phyloP scores from a whole-genome alignment of 2,113 vertebrate genomes.

The Lampris megalopsis region DNA sequence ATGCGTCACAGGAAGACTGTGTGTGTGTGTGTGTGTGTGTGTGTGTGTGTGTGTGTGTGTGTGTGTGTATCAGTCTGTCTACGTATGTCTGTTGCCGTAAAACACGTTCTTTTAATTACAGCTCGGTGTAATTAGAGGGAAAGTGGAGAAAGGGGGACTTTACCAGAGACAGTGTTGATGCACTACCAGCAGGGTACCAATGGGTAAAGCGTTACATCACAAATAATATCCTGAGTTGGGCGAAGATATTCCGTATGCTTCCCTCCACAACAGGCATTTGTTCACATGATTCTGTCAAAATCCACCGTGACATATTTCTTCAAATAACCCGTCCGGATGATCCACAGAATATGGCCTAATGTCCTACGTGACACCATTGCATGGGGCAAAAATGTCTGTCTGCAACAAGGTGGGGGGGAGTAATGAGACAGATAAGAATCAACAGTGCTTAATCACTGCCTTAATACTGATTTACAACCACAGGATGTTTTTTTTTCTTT shows the following conservation, averaged over 20 bases:
- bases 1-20: no score
- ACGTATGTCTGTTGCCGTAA: constrained; percentile 35
- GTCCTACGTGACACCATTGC: no score
- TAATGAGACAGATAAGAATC: no score
- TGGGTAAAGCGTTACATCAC: background rate
- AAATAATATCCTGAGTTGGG: background rate
- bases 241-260: background rate
- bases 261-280: no score
- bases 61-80: constrained; percentile 14
- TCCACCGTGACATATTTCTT: background rate
- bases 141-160: constrained; percentile 29
- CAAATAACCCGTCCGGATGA: background rate
- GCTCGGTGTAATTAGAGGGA: constrained; percentile 29
- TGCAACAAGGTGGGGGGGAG: no score
- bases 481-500: no score
- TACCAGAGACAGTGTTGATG: background rate
- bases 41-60: background rate
- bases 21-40: no score
- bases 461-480: background rate
- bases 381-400: no score
- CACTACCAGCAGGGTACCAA: background rate
- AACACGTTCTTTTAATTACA: constrained; percentile 15
- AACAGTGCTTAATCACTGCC: background rate
- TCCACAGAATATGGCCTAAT: no score
- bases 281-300: no score